A percentile compares a stretch with the other conserved stretches of the same genome.
These are phyloP conservation scores for Columbina picui DNA, from an alignment of 2,113 vertebrate species.

Conservation along the genomic window DNA sequence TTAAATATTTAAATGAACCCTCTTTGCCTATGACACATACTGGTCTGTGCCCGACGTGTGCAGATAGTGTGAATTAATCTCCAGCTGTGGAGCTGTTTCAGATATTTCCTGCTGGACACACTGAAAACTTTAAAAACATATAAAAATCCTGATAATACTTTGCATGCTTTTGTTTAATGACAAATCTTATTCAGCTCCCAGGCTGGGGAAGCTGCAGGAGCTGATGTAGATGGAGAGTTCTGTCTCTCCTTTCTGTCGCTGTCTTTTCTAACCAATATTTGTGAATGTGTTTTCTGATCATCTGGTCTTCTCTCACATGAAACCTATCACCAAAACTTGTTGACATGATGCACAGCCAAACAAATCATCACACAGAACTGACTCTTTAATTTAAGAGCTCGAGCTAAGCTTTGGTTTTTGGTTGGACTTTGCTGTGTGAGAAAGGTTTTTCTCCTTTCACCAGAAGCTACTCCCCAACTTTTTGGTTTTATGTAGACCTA, in stretches of 20 bases:
- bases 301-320: background rate
- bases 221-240: background rate
- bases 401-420: background rate
- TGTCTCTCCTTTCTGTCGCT: background rate
- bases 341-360: background rate
- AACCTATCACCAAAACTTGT: background rate
- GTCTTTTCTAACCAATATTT: background rate
- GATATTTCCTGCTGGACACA: background rate
- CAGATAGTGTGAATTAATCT: background rate
- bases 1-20: background rate
- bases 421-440: background rate
- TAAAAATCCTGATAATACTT: background rate
- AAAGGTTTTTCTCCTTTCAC: background rate
- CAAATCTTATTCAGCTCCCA: background rate
- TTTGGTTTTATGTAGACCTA: background rate
- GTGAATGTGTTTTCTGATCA: background rate
- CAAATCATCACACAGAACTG: slow-evolving; percentile 3
- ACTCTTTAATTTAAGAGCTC: background rate
- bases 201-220: background rate
- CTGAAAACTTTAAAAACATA: background rate
- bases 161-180: background rate
- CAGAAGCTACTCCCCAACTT: background rate
- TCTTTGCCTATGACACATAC: background rate
- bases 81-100: background rate
- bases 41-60: background rate